Conservation (phyloP, 2,888 invertebrate species). For the Hetaerina titia region DNA sequence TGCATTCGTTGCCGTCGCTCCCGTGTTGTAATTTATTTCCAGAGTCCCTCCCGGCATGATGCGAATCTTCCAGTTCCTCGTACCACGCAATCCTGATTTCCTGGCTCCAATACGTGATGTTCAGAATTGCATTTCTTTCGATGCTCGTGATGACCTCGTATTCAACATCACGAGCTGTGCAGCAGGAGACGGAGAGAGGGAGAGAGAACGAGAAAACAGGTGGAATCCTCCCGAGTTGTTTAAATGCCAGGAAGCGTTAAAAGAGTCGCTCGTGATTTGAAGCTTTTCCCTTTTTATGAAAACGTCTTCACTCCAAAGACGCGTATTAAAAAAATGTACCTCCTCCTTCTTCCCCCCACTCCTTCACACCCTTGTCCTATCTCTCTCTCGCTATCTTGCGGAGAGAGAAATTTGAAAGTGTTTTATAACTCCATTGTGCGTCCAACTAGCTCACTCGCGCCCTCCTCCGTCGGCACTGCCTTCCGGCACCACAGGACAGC, state of each 20-base stretch:
- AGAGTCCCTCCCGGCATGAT: not conserved
- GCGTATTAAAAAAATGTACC: not conserved
- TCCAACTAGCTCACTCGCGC: not conserved
- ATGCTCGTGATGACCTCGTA: not conserved
- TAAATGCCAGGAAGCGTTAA: not conserved
- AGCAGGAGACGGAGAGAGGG: not conserved
- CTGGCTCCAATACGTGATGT: too few species aligned
- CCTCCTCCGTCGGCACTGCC: not conserved
- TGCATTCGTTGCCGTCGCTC: not conserved
- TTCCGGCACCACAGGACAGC: not conserved
- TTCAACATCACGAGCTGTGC: not conserved
- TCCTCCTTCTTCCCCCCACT: not conserved
- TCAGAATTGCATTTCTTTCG: not conserved
- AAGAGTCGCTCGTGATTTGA: not conserved
- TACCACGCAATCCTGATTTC: too few species aligned
- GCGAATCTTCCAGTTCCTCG: too few species aligned
- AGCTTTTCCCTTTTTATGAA: not conserved
- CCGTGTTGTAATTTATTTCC: not conserved
- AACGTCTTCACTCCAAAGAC: not conserved
- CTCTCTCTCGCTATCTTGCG: not conserved
- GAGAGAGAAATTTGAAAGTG: constrained; percentile 23
- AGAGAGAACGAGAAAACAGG: not conserved
- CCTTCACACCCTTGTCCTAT: not conserved
- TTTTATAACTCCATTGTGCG: constrained; percentile 23
- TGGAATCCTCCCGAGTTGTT: not conserved